Evolutionary conservation across 2,113 vertebrate genomes (phyloP), one percentile per base, ranked within the genome.

Genomic region (Dicaeum eximium): DNA sequence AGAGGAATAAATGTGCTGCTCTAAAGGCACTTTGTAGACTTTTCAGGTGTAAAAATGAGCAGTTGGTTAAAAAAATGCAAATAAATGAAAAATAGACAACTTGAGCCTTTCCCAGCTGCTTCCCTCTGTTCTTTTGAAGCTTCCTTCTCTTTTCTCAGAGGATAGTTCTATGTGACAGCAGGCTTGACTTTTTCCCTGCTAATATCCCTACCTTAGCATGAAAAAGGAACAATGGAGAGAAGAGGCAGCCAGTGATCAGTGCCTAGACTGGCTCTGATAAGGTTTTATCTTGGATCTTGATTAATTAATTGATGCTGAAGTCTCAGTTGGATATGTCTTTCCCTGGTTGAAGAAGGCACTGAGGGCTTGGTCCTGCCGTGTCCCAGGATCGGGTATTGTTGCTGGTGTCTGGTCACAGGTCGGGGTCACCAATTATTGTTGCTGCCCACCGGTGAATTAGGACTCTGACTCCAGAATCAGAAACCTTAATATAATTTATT

Each of bases 211-310:
- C 38, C 11, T 72, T 80, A 33, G 67, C 54, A 90, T n/a, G 65
- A 80, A 37, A 62, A 61, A 61, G 28, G 48, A 91, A 51, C 81
- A 92, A 82, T 54, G 53, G 40, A 30, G 31, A 86, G 44, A 57
- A 80, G 70, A 82, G 44, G 47, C 80, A 83, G 54, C 19, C 45
- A 57, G 61, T 13, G 73, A 38, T 93, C 40, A n/a, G 62, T 40
- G 66, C 48, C 8, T 28, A 65, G 51, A 65, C 24, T 31, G 37
- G 40, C 0, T 1, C 44, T 79, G 80, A 69, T 72, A 91, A 71
- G 53, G 24, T 17, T 47, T 92, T 85, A 72, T 93, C 84, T 92
- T 85, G 92, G 61, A 90, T 92, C 84, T 90, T 19, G 11, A 75
- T 65, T 37, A 91, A 45, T 62, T 89, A 73, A 92, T 85, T 85